Base-by-base conservation (phyloP, 2,888 invertebrate species). In the Napeogenes sylphis region DNA sequence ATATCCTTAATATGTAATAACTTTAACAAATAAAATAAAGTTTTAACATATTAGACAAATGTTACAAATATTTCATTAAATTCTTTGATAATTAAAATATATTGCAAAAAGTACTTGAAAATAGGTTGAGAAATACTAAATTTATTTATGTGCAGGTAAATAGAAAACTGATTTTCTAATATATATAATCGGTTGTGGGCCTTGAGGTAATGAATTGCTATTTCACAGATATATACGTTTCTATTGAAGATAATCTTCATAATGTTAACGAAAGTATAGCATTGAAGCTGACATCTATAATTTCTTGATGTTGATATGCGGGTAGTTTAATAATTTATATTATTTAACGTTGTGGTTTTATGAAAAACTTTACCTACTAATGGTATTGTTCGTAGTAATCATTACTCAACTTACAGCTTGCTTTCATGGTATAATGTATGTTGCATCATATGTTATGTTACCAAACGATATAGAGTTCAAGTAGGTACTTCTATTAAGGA, bases 401-500 rank as follows among this genome's bases (percentile, higher is more conserved):
- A 57, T 51, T 57, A 57, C 63, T 38, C 57, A 57, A 60, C 46
- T 38, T 42, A 55, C 55, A 33, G 13, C 55, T 61, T 63, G 54
- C 60, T 58, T 60, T 58, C 56, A 57, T 62, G 45, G 54, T 59
- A 63, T 58, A 59, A 55, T 61, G 57, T 1, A 55, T 61, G 55
- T 45, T 60, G 54, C 54, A 4, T 51, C 55, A 60, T 21, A 21
- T 21, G 21, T 21, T 21, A 21, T 62, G 63, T 67, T 65, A 67
- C 51, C 55, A 65, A 59, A 65, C 59, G 46, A 45, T 65, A 68
- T 66, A 61, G 60, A 60, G 62, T 65, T 61, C 59, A 58, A 64
- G 68, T 65, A 62, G 66, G 58, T 55, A 57, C 53, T 57, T 61
- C 59, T 64, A 62, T 62, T 59, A 65, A 70, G 72, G 70, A 73